Evolutionary conservation across 2,113 vertebrate genomes (phyloP).

Genomic region (Hippocampus guttulatus): DNA sequence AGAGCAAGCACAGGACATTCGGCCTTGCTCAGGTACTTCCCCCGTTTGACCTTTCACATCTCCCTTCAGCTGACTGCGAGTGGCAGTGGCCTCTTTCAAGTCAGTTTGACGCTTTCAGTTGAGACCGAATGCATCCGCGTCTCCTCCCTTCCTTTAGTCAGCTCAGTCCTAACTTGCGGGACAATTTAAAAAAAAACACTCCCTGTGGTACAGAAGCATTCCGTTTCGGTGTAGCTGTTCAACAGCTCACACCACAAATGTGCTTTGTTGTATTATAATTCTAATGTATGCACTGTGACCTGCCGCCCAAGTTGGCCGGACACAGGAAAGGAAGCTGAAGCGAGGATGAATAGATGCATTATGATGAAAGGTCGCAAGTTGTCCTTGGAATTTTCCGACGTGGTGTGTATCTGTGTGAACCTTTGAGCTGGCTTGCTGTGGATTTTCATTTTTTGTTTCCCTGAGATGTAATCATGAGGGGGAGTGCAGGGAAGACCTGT

Average conservation of each 20-base stretch:
- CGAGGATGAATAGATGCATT: slow-evolving; percentile 54
- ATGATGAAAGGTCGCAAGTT: background rate
- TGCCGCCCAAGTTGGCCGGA: background rate
- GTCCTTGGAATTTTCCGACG: slow-evolving; percentile 15
- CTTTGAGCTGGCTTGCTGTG: slow-evolving; percentile 46
- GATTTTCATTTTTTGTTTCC: slow-evolving; percentile 24
- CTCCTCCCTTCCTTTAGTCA: slow-evolving; percentile 26
- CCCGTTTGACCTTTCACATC: slow-evolving; percentile 61
- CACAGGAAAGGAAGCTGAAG: slow-evolving; percentile 5
- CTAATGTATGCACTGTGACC: slow-evolving; percentile 7
- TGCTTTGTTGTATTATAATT: slow-evolving; percentile 1
- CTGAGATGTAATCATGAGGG: slow-evolving; percentile 19
- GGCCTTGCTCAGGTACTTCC: slow-evolving; percentile 89
- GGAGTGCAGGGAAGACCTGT: slow-evolving; percentile 14
- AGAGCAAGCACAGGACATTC: slow-evolving; percentile 72
- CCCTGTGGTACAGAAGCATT: background rate
- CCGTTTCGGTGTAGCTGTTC: slow-evolving; percentile 5
- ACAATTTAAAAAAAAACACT: background rate
- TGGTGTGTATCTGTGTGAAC: slow-evolving; percentile 56
- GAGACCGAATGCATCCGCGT: slow-evolving; percentile 56
- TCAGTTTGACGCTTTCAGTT: slow-evolving; percentile 21
- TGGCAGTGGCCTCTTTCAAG: slow-evolving; percentile 9
- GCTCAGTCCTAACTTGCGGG: background rate
- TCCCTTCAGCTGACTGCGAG: slow-evolving; percentile 28
- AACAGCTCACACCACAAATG: slow-evolving; percentile 4